Evolutionary conservation across 1,140 invertebrate species (phyloP).

Genomic region (Plodia interpunctella): DNA sequence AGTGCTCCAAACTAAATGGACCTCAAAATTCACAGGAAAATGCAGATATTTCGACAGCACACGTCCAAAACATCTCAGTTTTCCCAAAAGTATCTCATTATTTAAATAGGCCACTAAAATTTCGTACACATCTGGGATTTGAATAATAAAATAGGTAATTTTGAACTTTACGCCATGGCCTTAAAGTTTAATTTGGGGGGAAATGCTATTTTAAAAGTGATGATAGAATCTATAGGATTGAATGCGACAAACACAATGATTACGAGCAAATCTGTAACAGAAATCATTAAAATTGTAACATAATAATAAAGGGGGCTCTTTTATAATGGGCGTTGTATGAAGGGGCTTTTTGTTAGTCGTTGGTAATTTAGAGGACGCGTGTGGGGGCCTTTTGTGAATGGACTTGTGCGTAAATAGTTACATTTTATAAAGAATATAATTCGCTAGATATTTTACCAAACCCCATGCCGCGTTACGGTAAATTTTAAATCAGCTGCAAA

Average conservation of each 20-base stretch:
- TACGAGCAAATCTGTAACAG: slow-evolving; percentile 15
- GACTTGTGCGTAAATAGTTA: slow-evolving; percentile 55
- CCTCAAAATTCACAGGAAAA: no score
- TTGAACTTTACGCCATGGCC: background rate
- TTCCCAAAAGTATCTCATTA: slow-evolving; percentile 3
- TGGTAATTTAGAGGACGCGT: slow-evolving; percentile 60
- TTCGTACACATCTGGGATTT: background rate
- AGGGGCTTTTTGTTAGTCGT: slow-evolving; percentile 41
- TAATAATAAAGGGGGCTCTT: slow-evolving; percentile 55
- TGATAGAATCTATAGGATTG: slow-evolving; percentile 8
- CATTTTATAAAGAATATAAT: slow-evolving; percentile 59
- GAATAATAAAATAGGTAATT: background rate
- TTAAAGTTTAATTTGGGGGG: background rate
- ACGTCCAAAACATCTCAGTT: no score
- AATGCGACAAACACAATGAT: slow-evolving; percentile 11
- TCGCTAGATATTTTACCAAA: slow-evolving; percentile 42
- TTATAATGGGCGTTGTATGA: slow-evolving; percentile 65
- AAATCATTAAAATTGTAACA: slow-evolving; percentile 68
- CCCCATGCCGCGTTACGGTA: slow-evolving; percentile 21
- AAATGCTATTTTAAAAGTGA: background rate
- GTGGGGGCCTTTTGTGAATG: slow-evolving; percentile 31
- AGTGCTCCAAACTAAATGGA: no score
- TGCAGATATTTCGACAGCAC: no score
- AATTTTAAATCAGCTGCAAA: slow-evolving; percentile 15
- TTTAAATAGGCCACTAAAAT: slow-evolving; percentile 1